These are phyloP conservation scores for Calycopis cecrops DNA, from an alignment of 1,140 invertebrate genomes.

Conservation along the genomic window DNA sequence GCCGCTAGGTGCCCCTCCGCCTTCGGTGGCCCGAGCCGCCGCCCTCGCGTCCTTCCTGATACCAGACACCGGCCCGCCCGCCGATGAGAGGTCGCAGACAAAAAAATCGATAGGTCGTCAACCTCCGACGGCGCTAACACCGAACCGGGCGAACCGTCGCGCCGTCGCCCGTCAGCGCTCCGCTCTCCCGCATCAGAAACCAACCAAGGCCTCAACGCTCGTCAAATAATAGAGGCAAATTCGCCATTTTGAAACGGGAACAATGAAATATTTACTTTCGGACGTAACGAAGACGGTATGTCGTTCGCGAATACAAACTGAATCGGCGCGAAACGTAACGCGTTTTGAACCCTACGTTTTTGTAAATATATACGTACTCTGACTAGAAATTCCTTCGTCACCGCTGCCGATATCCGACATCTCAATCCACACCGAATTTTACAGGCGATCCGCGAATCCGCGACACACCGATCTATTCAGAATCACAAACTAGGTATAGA, in stretches of 20 bases:
- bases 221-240: conserved; percentile 57
- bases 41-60: conserved; percentile 33
- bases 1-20: conserved; percentile 27
- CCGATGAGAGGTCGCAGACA: conserved; percentile 74
- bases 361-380: conserved; percentile 79
- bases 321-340: conserved; percentile 42
- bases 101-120: conserved; percentile 73
- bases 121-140: conserved; percentile 54
- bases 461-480: conserved; percentile 61
- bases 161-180: conserved; percentile 43
- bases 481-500: conserved; percentile 34
- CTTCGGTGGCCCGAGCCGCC: conserved; percentile 28
- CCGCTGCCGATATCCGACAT: conserved; percentile 84
- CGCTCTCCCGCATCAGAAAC: conserved; percentile 42
- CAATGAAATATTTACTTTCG: conserved; percentile 74
- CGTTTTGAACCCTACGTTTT: conserved; percentile 36
- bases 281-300: conserved; percentile 44
- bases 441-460: conserved; percentile 45
- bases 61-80: conserved; percentile 53
- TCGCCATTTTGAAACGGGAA: conserved; percentile 75
- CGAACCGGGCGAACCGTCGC: conserved; percentile 49
- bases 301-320: conserved; percentile 38
- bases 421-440: conserved; percentile 76
- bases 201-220: conserved; percentile 42
- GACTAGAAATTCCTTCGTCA: conserved; percentile 82